A percentile compares a stretch with the other conserved stretches of the same genome.
These are phyloP conservation scores for Pseudorectes ferrugineus DNA, from an alignment of 2,113 vertebrate species.

Conservation along the genomic window DNA sequence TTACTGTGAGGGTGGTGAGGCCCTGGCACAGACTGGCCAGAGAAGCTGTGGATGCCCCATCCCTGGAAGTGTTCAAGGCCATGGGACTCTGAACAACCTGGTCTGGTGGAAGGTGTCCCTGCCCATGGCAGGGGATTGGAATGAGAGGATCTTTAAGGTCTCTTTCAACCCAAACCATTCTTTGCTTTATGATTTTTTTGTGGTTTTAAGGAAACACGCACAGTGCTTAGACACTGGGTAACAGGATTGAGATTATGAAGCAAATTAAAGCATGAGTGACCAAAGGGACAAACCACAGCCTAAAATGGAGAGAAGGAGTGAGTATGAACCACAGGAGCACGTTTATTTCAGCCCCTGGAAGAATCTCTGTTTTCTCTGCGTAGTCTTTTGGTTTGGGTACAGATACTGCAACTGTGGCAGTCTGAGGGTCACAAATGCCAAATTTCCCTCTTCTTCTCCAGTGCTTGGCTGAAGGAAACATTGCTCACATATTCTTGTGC, in stretches of 20 bases:
- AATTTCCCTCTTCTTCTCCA: neutral
- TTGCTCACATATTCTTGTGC: neutral
- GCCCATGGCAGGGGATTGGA: neutral
- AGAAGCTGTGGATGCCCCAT: neutral
- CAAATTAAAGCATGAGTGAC: neutral
- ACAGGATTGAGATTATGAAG: neutral
- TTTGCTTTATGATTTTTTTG: neutral
- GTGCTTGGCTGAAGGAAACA: neutral
- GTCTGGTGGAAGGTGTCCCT: neutral
- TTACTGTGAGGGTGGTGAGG: neutral
- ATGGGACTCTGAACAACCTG: neutral
- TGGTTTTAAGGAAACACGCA: neutral
- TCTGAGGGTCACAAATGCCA: neutral
- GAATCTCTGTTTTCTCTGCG: neutral
- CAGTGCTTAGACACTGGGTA: neutral
- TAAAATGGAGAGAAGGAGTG: neutral
- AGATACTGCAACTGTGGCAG: neutral
- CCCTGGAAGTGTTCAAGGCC: neutral
- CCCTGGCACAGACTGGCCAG: neutral
- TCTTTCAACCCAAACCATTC: neutral
- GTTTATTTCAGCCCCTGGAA: neutral
- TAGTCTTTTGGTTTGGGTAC: neutral
- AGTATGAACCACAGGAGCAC: neutral
- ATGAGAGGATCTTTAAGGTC: neutral
- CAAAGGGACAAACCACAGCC: neutral